Base-by-base conservation (phyloP, 2,797 vertebrate species). In the Agapornis canus region DNA sequence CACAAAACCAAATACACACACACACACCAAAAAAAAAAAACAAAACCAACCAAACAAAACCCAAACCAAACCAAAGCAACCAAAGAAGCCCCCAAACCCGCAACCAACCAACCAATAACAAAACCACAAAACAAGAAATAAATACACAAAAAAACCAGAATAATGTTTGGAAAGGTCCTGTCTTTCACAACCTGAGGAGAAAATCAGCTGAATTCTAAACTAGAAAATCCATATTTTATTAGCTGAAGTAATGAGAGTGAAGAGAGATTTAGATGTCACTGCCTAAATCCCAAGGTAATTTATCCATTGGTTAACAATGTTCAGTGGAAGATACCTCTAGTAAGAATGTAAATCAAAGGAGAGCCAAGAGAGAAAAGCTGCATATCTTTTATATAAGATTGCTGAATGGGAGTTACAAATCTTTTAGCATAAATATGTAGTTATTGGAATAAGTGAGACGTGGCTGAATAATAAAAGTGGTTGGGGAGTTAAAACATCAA, bases 381-480 rank as follows among this genome's bases (percentile, higher is more conserved):
- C 39, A 32, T 54, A 25, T 72, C 52, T 91, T 64, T 3, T 12
- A 20, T 66, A 83, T 18, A 40, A 73, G 65, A 77, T 54, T 81
- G 82, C 81, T 93, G 91, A 95, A 91, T 75, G 60, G 27, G 69
- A 85, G 61, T 86, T 94, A 90, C 91, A 91, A 57, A 79, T 89
- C 84, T 78, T 89, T 87, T 52, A 95, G 31, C 63, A 43, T 72
- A 89, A 94, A 84, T 70, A 76, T 61, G 60, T 61, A 92, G 76
- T 83, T 77, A 82, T 48, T 64, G 59, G 51, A 92, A 78, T 59
- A 71, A 90, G 70, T 60, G 86, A 94, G 89, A 94, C 32, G 4
- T 27, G 79, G 57, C 40, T 88, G 91, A 92, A 63, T 43, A 43
- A 91, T 63, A 73, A 35, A 70, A 85, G 80, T 43, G 79, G 76